Evolutionary conservation across 2,888 invertebrate genomes (phyloP), one percentile per base, ranked within the genome.

Genomic region (Apoderus coryli): DNA sequence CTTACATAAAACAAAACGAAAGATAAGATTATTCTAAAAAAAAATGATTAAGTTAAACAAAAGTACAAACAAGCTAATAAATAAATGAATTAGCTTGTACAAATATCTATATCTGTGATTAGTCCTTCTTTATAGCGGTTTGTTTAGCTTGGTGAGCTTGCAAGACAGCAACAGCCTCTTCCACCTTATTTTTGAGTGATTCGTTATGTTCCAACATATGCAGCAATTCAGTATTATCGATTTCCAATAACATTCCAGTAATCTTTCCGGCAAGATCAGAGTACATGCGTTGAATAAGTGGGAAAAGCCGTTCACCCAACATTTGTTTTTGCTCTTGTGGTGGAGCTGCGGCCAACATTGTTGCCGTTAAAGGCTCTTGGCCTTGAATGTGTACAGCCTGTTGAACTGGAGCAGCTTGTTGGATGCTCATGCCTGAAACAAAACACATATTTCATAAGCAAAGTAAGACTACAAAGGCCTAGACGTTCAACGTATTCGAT

Each of bases 281-380:
- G 61, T 95, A 85, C 89, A 93, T 92, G 46, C 79, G 70, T 57
- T 86, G 80, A 60, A 96, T 95, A 42, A 95, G 72, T 11, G 96
- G 96, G 78, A 90, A 98, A 38, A 98, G 69, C 44, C 95, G 79
- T 63, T 99, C 98, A 43, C 98, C 98, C 45, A 99, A 69, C 84
- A 98, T 93, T 65, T 98, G 96, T 58, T 98, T 98, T 61, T 98
- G 98, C 52, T 98, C 96, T 56, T 89, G 86, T 25, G 88, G 82
- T 26, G 79, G 79, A 38, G 96, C 96, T 38, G 88, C 82, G 30
- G 96, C 95, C 62, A 98, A 65, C 84, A 95, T 88, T 24, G 88
- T 77, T n/a, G 96, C 82, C 24, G 95, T 93, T 42, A 96, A 69
- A 36, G 95, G 93, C 58, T 95, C 96, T 63, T 93, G 93, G 36